Evolutionary conservation across 2,113 vertebrate genomes (phyloP).

Genomic region (Bubo bubo): DNA sequence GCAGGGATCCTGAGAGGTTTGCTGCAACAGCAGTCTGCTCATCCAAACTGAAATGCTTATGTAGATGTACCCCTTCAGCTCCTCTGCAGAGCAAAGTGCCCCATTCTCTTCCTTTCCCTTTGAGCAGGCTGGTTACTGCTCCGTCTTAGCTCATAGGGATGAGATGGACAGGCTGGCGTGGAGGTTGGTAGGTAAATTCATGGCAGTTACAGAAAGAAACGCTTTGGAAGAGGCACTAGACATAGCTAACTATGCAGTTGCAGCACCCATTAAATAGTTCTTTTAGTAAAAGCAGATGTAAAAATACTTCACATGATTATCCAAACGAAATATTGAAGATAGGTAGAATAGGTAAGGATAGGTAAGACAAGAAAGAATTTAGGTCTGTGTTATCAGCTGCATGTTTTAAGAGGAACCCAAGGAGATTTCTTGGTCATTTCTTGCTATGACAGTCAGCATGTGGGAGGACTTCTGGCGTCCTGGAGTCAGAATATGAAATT

Average conservation of each 20-base stretch:
- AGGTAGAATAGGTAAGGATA: too few relatives aligned
- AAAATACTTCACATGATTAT: background rate
- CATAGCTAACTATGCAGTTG: background rate
- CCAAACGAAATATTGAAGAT: background rate
- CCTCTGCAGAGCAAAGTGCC: background rate
- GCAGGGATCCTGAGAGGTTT: background rate
- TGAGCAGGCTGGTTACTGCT: background rate
- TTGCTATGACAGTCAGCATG: background rate
- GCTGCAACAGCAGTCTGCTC: background rate
- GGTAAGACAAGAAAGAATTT: background rate
- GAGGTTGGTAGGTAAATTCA: background rate
- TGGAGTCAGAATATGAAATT: background rate
- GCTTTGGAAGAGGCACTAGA: background rate
- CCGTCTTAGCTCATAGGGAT: fast-evolving
- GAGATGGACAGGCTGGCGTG: background rate
- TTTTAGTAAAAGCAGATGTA: background rate
- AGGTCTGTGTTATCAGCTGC: background rate
- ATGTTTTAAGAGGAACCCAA: background rate
- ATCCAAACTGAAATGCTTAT: background rate
- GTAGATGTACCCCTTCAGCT: background rate
- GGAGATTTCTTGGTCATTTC: background rate
- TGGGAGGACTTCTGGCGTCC: background rate
- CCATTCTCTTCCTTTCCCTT: too few relatives aligned
- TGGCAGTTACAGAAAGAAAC: background rate
- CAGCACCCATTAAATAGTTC: background rate